A percentile compares a stretch with the other conserved stretches of the same genome.
phyloP scores from a whole-genome alignment of 2,888 invertebrate species.

The Dasypolia templi region DNA sequence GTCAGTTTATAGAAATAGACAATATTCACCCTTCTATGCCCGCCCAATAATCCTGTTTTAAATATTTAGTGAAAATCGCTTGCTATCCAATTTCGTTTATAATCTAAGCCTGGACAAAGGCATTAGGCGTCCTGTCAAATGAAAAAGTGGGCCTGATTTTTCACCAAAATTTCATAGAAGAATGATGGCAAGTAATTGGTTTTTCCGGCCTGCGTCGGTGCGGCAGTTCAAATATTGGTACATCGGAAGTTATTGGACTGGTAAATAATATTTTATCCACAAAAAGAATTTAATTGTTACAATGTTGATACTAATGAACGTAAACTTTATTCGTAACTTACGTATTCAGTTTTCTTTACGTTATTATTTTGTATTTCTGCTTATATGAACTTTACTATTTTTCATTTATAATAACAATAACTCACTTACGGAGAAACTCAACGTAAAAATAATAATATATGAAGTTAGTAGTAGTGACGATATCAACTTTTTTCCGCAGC shows the following conservation, averaged over 20 bases:
- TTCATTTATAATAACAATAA: no score
- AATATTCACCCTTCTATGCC: not conserved
- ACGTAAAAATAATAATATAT: no score
- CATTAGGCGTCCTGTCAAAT: no score
- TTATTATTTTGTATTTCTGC: not conserved
- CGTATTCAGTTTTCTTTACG: not conserved
- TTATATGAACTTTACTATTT: no score
- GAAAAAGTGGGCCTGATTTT: not conserved
- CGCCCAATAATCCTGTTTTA: no score
- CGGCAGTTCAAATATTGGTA: not conserved
- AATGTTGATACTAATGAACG: no score
- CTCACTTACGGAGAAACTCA: no score
- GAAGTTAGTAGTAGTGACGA: no score
- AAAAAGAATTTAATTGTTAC: not conserved
- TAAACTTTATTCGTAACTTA: no score
- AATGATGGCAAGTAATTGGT: no score
- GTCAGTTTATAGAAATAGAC: not conserved
- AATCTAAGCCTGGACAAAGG: not conserved
- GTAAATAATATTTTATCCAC: not conserved
- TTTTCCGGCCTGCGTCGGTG: not conserved
- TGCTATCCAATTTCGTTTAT: not conserved
- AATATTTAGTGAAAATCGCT: not conserved
- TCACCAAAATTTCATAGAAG: not conserved
- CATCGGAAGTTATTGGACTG: not conserved
- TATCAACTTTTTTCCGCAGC: no score